Percentiles rank a stretch among this genome's conserved stretches.
These are phyloP conservation scores for Nycticorax nycticorax DNA, from an alignment of 2,113 vertebrate genomes.

Conservation along the genomic window DNA sequence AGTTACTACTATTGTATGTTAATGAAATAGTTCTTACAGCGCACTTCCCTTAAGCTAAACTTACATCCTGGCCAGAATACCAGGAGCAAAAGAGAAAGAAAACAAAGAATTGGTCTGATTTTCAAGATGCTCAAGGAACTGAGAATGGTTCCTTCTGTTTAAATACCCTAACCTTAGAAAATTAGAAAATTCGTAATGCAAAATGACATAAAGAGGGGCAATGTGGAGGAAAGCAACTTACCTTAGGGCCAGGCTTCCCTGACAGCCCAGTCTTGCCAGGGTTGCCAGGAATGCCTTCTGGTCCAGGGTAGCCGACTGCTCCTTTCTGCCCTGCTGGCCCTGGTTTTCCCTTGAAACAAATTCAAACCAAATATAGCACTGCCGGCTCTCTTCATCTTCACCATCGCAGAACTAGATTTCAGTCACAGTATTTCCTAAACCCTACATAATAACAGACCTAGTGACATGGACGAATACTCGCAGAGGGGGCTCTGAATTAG, in stretches of 20 bases:
- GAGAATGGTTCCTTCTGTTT: not conserved
- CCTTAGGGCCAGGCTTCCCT: conserved; percentile 82
- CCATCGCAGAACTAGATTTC: not conserved
- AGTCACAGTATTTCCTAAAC: not conserved
- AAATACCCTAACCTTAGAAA: not conserved
- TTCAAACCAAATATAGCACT: not conserved
- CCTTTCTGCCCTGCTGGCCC: conserved; percentile 84
- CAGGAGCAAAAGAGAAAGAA: conserved; percentile 5
- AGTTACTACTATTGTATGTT: not conserved
- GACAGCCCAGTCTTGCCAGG: conserved; percentile 80
- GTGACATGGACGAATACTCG: not conserved
- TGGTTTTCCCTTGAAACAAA: conserved; percentile 79
- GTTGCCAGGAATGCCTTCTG: conserved; percentile 81
- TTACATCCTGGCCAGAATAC: not conserved
- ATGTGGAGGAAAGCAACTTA: conserved; percentile 52
- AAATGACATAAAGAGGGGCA: not conserved
- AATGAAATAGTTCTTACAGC: not conserved
- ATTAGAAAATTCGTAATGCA: not conserved
- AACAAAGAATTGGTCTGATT: not conserved
- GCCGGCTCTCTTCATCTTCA: not conserved
- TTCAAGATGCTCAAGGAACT: not conserved
- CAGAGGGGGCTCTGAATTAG: not conserved
- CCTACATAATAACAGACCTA: not conserved
- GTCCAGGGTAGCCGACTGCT: conserved; percentile 80
- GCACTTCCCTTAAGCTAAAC: not conserved